Base-by-base conservation (phyloP, 1,140 invertebrate species). In the Zaprionus kolodkinae region DNA sequence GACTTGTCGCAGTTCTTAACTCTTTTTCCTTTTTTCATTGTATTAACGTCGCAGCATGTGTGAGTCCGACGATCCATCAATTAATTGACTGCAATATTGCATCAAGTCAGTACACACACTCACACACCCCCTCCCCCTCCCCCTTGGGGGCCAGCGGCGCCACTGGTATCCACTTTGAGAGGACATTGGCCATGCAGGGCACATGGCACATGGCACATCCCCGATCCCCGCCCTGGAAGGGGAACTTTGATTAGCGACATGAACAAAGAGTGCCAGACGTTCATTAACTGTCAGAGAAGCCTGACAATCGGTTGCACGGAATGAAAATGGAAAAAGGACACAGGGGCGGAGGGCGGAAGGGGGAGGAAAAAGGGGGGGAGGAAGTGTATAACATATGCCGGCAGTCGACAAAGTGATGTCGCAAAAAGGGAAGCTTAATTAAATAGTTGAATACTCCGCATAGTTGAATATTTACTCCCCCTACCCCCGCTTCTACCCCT, bases 231-330 rank as follows among this genome's bases (percentile, higher is more conserved):
- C 21, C 21, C 21, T 21, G 21, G 21, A 36, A 57, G 52, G 61
- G 56, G 56, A 76, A 76, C 70, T 78, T 75, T 87, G 84, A 87
- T 87, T 87, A 78, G 84, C 74, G 69, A 68, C 68, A 81, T 30
- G 27, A 30, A 85, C 79, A 87, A 79, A 76, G 54, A 78, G 57
- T 33, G 40, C 66, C 80, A 72, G 67, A 71, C 76, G 77, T 89
- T 88, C 84, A 88, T 88, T 89, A 88, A 81, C 85, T 88, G 85
- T 88, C 85, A 88, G 69, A 72, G 63, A 88, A 71, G 72, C 69
- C 66, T 72, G 73, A 52, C 72, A 63, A 63, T 27, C 59, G 50
- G 59, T 63, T 73, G 75, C 59, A 45, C 7, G n/a, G 40, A 45
- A 15, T 45, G 40, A 43, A 43, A 15, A 43, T 43, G 40, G 7